Evolutionary conservation across 2,888 invertebrate genomes (phyloP), one percentile per base, ranked within the genome.

Genomic region (Stenoptilia bipunctidactyla): DNA sequence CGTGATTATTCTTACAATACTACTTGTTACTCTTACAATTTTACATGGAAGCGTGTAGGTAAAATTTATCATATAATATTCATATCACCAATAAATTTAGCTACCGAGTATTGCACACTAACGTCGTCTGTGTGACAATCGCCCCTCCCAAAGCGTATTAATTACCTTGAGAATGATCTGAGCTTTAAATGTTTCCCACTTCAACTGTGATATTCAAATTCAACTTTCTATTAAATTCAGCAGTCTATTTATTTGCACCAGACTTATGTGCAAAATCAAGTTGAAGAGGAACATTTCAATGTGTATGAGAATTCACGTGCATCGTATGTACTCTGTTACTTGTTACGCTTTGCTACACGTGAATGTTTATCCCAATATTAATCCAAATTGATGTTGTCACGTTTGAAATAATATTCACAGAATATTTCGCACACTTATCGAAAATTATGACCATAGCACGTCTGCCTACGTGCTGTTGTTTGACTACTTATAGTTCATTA

Each of bases 81-180:
- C 15, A 14, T 35, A 9, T 35, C 13, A 35, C 15, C 9, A 9
- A n/a, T n/a, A n/a, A n/a, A n/a, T n/a, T n/a, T n/a, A n/a, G n/a
- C 12, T 10, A 30, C 6, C 30, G 10, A 3, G 2, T 30, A 9
- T n/a, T 3, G 45, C 48, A 53, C 52, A 53, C 49, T 42, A 43
- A 36, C 51, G 67, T 73, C 75, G 74, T 73, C 74, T 59, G 60
- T 68, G 76, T 77, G 67, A 75, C 76, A 63, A 74, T 72, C 77
- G 79, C 77, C 79, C 76, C 53, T 61, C 53, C 76, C 70, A 76
- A 76, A 70, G 63, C 72, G 73, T 74, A 64, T 62, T 65, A 57
- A 53, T 50, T 47, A 20, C 8, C 20, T 20, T 49, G 52, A 60
- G 55, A 61, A 54, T 56, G 51, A 61, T 61, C 56, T 20, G 20